Conservation (phyloP, 2,113 vertebrate species). For the Mesocricetus auratus region DNA sequence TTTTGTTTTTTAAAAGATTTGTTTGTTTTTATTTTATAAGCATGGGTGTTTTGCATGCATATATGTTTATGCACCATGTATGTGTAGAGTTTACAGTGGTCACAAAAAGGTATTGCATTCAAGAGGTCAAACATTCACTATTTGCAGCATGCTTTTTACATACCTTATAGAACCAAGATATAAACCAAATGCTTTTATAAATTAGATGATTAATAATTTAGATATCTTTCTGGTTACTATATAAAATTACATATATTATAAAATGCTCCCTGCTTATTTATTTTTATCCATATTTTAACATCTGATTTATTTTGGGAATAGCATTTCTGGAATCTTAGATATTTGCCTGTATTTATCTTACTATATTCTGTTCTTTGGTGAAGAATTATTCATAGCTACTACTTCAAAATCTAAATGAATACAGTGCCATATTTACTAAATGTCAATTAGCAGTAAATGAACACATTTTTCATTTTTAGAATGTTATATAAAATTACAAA, state of each 20-base stretch:
- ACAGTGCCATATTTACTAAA: neutral
- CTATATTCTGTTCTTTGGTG: neutral
- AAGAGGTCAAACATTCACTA: too few relatives aligned
- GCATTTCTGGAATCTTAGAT: neutral
- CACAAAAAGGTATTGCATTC: neutral
- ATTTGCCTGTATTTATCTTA: neutral
- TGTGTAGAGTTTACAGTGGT: neutral
- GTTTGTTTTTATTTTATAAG: too few relatives aligned
- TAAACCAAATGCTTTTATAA: neutral
- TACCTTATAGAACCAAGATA: neutral
- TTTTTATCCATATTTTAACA: slow-evolving; percentile 6
- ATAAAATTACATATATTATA: neutral
- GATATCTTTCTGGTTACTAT: neutral
- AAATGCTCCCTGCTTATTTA: neutral
- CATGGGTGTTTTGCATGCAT: neutral
- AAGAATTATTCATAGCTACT: neutral
- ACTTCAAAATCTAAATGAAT: slow-evolving; percentile 33
- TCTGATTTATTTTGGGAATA: neutral
- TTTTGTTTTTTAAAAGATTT: neutral
- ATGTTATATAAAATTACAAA: neutral
- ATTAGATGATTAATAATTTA: neutral
- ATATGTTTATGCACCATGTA: neutral
- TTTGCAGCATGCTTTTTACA: neutral
- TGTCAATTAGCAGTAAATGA: neutral
- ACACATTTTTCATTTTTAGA: slow-evolving; percentile 9